These are phyloP conservation scores for Polyommatus icarus DNA, from an alignment of 2,888 invertebrate genomes.

Conservation along the genomic window DNA sequence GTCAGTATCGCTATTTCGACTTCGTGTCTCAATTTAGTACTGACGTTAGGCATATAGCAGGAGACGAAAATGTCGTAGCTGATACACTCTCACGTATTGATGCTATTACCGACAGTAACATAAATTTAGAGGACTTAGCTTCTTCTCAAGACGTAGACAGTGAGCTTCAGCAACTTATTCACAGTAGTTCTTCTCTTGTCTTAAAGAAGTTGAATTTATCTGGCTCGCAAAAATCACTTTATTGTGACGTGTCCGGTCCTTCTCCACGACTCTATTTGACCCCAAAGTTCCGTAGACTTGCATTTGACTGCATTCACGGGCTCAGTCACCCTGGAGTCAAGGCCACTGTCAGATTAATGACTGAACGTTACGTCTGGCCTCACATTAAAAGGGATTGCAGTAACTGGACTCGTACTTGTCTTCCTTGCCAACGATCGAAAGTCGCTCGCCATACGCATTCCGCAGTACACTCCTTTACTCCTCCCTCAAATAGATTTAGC, in stretches of 20 bases:
- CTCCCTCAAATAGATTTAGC: slow-evolving; percentile 45
- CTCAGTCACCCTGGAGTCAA: slow-evolving; percentile 37
- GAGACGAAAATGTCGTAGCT: slow-evolving; percentile 47
- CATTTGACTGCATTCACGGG: slow-evolving; percentile 44
- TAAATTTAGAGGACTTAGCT: slow-evolving; percentile 29
- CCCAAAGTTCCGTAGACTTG: slow-evolving; percentile 36
- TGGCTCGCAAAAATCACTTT: slow-evolving; percentile 31
- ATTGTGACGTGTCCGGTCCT: slow-evolving; percentile 43
- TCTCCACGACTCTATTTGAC: slow-evolving; percentile 43
- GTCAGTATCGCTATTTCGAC: slow-evolving; percentile 51
- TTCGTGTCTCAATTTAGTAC: slow-evolving; percentile 52
- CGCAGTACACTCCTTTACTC: slow-evolving; percentile 41
- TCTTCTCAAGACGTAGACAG: slow-evolving; percentile 32
- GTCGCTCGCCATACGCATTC: slow-evolving; percentile 45
- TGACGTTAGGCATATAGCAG: slow-evolving; percentile 49
- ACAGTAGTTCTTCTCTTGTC: slow-evolving; percentile 38
- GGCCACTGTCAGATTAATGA: slow-evolving; percentile 44
- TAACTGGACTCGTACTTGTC: slow-evolving; percentile 44
- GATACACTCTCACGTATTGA: slow-evolving; percentile 48
- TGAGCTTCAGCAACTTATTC: slow-evolving; percentile 32
- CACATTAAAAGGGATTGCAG: slow-evolving; percentile 48
- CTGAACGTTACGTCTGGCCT: slow-evolving; percentile 48
- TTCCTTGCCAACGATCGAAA: slow-evolving; percentile 51
- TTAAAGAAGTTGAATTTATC: slow-evolving; percentile 38
- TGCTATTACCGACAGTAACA: not conserved